Base-by-base conservation (phyloP, 2,113 vertebrate species). In the Cygnus buccinator region DNA sequence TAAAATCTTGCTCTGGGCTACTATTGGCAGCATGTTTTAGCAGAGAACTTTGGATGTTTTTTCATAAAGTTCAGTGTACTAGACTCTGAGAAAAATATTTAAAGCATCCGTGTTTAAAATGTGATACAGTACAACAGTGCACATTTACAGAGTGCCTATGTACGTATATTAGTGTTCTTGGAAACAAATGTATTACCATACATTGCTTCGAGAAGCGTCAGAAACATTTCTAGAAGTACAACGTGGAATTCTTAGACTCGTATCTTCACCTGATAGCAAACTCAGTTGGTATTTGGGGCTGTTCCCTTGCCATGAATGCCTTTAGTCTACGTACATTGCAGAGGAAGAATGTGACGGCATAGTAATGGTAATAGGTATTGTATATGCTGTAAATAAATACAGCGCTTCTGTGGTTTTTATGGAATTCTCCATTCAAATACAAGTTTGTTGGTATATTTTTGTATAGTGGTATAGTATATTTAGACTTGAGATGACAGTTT, bases 1-100 rank as follows among this genome's bases (percentile, higher is more conserved):
- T 97, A 97, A 97, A 97, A 89, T 61, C 44, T 70, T 68, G 94
- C 95, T 89, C 73, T 52, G 67, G 93, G 94, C 83, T 4, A 57
- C 33, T 84, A 44, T 76, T 89, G 13, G 71, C 70, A 92, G 55
- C 39, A 2, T 21, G 68, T 7, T 93, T 92, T 68, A 70, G 71
- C 82, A 81, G 68, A 94, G 89, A 82, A 89, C 61, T 77, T 75
- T 0, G 31, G 1, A 46, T 63, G 39, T 65, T 92, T 92, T 92
- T 88, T 90, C 39, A 57, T 78, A 58, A 80, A 26, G 23, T 0
- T 20, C 31, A 14, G 7, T 37, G 2, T 54, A 31, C 33, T 63
- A 37, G 31, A 39, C 67, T 81, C 37, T 37, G 23, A 44, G 11
- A 57, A 80, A 90, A 84, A 59, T 76, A 44, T 62, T 79, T 90